A percentile compares a stretch with the other conserved stretches of the same genome.
phyloP scores from a whole-genome alignment of 1,140 invertebrate species.

The Phthorimaea operculella region DNA sequence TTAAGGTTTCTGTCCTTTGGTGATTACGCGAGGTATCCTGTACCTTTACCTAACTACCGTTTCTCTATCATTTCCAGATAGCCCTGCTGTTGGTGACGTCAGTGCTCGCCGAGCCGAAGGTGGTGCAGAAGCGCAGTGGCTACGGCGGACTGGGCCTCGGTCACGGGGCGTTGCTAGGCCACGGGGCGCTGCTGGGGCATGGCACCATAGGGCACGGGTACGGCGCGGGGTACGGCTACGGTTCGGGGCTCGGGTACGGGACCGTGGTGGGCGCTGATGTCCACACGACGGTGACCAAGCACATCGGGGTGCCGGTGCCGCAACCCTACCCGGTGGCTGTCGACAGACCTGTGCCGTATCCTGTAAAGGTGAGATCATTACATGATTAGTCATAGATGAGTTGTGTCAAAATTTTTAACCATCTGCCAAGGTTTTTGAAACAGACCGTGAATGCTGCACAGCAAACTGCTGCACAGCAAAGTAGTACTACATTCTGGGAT shows the following conservation, averaged over 20 bases:
- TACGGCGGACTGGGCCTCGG: constrained; percentile 20
- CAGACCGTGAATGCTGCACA: too few relatives aligned
- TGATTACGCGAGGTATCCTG: too few relatives aligned
- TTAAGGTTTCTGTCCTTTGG: too few relatives aligned
- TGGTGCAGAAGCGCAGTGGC: constrained; percentile 56
- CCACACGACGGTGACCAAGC: constrained; percentile 62
- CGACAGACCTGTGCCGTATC: constrained; percentile 50
- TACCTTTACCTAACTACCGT: too few relatives aligned
- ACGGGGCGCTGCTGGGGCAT: constrained; percentile 22
- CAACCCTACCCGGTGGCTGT: constrained; percentile 59
- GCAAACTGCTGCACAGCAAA: too few relatives aligned
- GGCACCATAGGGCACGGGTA: constrained; percentile 11
- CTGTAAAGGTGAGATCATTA: constrained; percentile 44
- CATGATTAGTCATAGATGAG: neutral
- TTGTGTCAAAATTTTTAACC: too few relatives aligned
- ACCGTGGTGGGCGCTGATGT: constrained; percentile 54
- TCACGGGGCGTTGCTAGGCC: constrained; percentile 10
- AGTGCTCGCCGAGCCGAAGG: constrained; percentile 56
- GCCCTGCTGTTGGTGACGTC: constrained; percentile 40
- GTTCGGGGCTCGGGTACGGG: constrained; percentile 12
- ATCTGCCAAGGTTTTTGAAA: too few relatives aligned
- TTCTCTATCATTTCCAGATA: constrained; percentile 34
- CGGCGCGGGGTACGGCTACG: constrained; percentile 20
- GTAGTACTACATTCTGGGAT: too few relatives aligned
- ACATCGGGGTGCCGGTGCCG: constrained; percentile 58